Evolutionary conservation across 2,888 invertebrate species (phyloP), one percentile per base, ranked within the genome.

Genomic region (Gryllus longicercus): DNA sequence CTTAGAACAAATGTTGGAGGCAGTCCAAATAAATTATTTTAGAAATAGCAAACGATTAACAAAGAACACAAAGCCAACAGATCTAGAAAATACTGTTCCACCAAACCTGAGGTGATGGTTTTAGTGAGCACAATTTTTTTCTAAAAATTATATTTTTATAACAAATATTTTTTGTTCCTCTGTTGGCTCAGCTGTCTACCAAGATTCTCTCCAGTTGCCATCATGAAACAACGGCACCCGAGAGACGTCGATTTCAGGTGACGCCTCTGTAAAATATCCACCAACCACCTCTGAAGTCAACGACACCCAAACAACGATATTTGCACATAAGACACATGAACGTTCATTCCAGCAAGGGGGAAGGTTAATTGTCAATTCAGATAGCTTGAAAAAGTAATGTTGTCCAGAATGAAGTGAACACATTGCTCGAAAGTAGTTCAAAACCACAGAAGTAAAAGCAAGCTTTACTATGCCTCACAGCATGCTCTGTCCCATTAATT

Each of bases 221-320:
- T 83, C 83, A 75, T 83, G 83, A 82, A 80, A 83, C 80, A 83
- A 82, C 81, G 83, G 83, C 79, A 83, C 83, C 74, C 83, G 82
- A 78, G 83, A 83, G 80, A 83, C 83, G 81, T 83, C 83, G 51
- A 83, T 83, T 80, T 83, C 83, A 50, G 82, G 81, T n/a, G 83
- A 80, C 77, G 82, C 77, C 79, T 83, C 83, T 83, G 83, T 79
- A 83, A 83, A 74, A 79, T 49, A 79, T 51, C 51, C 16, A 25
- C 14, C 74, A 80, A 50, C 80, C 77, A 38, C 38, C 38, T 38
- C 38, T 38, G 75, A 50, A 74, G 51, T 74, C 51, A 63, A 79
- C 78, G 76, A 74, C 18, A 38, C 63, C 38, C 79, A 74, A 23
- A 74, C 78, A 79, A 38, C 25, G 51, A 23, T 80, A 51, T 14